Evolutionary conservation across 2,888 invertebrate genomes (phyloP), one percentile per base, ranked within the genome.

Genomic region (Leucozona laternaria): DNA sequence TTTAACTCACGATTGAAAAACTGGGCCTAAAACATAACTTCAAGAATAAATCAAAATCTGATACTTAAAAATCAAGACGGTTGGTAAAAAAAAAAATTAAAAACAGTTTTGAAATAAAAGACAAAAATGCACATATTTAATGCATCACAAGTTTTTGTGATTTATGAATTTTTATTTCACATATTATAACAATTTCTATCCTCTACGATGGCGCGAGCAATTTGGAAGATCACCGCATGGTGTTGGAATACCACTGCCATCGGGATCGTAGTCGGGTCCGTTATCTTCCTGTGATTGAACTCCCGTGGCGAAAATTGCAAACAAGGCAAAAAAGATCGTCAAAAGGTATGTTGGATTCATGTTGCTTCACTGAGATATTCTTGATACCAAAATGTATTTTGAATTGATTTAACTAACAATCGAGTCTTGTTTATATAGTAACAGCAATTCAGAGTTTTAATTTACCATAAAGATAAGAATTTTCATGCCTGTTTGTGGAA

Each of bases 211-310:
- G 1, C 64, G 28, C 6, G 25, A 15, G 13, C 45, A 64, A 22
- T 64, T 64, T 43, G 64, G 64, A 5, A 64, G 22, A 8, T 17
- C 28, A 45, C 45, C n/a, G 13, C 45, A 64, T 45, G 64, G 64
- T 64, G 64, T 43, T 64, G 64, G 43, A 11, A 37, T 3, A 25
- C n/a, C 40, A n/a, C 22, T 10, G 10, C 17, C 11, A 17, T 58
- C 57, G 17, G 17, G 37, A 22, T 10, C 37, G 10, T 60, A 37
- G 7, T 60, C 58, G 15, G 22, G 50, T 50, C 50, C 22, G 20
- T 48, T 48, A 13, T 50, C 50, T 2, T 50, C 53, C 4, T 25
- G 25, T 25, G 15, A 7, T 25, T 28, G 57, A 40, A 40, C 60
- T 60, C 40, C 22, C 0, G 20, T 13, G 37, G 22, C 7, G 37